Evolutionary conservation across 2,113 vertebrate genomes (phyloP).

Genomic region (Lepisosteus osseus): DNA sequence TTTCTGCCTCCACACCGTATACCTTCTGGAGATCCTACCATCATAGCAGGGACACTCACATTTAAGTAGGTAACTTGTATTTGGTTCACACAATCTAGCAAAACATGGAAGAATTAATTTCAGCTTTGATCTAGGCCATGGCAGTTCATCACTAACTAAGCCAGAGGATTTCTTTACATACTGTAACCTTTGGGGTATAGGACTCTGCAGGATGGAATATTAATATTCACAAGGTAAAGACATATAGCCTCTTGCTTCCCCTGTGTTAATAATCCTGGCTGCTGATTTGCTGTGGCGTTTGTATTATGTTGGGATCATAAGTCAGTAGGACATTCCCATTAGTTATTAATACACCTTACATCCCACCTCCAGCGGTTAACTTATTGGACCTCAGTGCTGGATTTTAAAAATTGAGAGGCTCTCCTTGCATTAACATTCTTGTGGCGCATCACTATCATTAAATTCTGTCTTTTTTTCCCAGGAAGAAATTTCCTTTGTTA

Average conservation of each 20-base stretch:
- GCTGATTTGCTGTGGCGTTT: slow-evolving; percentile 9
- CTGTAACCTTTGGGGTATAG: not conserved
- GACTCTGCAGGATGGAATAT: slow-evolving; percentile 1
- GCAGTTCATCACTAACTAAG: not conserved
- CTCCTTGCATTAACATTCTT: slow-evolving; percentile 6
- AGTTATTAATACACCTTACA: slow-evolving; percentile 1
- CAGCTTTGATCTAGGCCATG: slow-evolving; percentile 3
- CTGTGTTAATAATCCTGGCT: not conserved
- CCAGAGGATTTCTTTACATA: slow-evolving; percentile 5
- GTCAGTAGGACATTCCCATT: slow-evolving; percentile 4
- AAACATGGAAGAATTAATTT: not conserved
- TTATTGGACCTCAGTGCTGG: not conserved
- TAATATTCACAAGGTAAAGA: not conserved
- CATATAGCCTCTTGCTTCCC: not conserved
- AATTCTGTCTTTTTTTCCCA: not conserved
- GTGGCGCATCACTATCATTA: slow-evolving; percentile 11
- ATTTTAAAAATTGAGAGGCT: slow-evolving; percentile 6
- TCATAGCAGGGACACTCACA: not conserved
- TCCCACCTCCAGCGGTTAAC: slow-evolving; percentile 3
- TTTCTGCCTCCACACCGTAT: not conserved
- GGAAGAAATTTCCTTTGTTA: no score
- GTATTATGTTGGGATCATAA: slow-evolving; percentile 7
- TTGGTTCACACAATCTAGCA: not conserved
- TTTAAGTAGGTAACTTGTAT: not conserved
- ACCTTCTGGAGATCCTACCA: not conserved